A percentile compares a stretch with the other conserved stretches of the same genome.
These are phyloP conservation scores for Drosophila birchii DNA, from an alignment of 2,888 invertebrate genomes.

Conservation along the genomic window DNA sequence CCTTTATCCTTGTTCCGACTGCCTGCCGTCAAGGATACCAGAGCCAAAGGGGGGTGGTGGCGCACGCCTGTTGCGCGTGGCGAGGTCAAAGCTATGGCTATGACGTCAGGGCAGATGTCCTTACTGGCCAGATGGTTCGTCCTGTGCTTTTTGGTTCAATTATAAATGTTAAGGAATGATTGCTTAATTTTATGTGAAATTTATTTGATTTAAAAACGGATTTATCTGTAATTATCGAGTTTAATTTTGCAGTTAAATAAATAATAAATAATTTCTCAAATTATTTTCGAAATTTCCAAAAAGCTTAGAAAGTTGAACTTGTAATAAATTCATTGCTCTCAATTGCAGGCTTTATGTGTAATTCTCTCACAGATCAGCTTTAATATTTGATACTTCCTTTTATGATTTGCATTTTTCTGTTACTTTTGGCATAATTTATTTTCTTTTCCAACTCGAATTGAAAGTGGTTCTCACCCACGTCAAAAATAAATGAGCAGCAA, in stretches of 20 bases:
- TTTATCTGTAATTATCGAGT: neutral
- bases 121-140: slow-evolving; percentile 2
- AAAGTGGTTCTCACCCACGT: slow-evolving; percentile 42
- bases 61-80: slow-evolving; percentile 35
- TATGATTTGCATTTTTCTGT: slow-evolving; percentile 22
- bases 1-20: slow-evolving; percentile 32
- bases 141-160: neutral
- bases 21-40: slow-evolving; percentile 17
- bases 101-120: slow-evolving; percentile 31
- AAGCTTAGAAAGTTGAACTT: slow-evolving; percentile 25
- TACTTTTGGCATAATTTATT: slow-evolving; percentile 15
- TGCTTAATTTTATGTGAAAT: neutral
- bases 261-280: neutral
- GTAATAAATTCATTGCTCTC: slow-evolving; percentile 8
- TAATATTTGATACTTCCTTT: slow-evolving; percentile 16
- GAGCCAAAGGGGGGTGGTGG: neutral
- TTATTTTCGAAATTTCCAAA: neutral
- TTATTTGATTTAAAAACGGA: neutral
- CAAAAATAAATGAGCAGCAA: slow-evolving; percentile 10
- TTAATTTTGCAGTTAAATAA: no score
- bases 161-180: neutral
- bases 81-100: slow-evolving; percentile 18
- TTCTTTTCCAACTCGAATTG: slow-evolving; percentile 13
- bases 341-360: slow-evolving; percentile 8
- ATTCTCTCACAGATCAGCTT: slow-evolving; percentile 6